Evolutionary conservation across 2,888 invertebrate genomes (phyloP).

Genomic region (Tethea ocularis): DNA sequence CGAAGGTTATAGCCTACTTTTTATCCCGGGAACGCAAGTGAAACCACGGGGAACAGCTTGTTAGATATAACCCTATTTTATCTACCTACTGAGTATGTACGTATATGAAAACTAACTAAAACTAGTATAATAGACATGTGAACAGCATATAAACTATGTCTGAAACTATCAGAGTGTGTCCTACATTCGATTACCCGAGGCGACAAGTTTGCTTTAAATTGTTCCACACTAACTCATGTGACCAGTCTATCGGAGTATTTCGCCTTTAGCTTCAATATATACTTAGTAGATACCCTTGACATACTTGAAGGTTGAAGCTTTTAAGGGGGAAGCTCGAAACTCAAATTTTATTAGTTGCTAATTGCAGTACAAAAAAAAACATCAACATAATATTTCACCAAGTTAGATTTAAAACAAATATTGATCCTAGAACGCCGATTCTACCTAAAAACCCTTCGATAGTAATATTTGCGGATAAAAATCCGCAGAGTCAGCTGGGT

Average conservation of each 20-base stretch:
- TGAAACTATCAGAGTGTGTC: conserved; percentile 34
- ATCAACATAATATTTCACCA: too few relatives aligned
- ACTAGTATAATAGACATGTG: background rate
- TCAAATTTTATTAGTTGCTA: too few relatives aligned
- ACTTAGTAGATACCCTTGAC: background rate
- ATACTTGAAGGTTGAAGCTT: too few relatives aligned
- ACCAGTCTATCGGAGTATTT: background rate
- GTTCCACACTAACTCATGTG: background rate
- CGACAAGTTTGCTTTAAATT: background rate
- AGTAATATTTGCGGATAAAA: conserved; percentile 1
- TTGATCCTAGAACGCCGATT: too few relatives aligned
- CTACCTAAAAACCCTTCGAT: background rate
- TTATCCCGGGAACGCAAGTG: too few relatives aligned
- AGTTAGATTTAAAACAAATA: too few relatives aligned
- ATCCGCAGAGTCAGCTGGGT: background rate
- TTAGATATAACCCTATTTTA: background rate
- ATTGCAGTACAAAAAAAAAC: too few relatives aligned
- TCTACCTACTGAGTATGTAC: background rate
- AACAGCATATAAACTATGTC: conserved; percentile 16
- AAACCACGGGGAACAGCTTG: too few relatives aligned
- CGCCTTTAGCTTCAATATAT: background rate
- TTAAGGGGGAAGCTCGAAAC: too few relatives aligned
- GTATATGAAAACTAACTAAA: background rate
- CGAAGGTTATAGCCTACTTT: too few relatives aligned
- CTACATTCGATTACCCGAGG: conserved; percentile 28